Percentiles rank a stretch among this genome's conserved stretches.
Conservation (phyloP, 1,140 invertebrate genomes). For the Pararge aegeria region DNA sequence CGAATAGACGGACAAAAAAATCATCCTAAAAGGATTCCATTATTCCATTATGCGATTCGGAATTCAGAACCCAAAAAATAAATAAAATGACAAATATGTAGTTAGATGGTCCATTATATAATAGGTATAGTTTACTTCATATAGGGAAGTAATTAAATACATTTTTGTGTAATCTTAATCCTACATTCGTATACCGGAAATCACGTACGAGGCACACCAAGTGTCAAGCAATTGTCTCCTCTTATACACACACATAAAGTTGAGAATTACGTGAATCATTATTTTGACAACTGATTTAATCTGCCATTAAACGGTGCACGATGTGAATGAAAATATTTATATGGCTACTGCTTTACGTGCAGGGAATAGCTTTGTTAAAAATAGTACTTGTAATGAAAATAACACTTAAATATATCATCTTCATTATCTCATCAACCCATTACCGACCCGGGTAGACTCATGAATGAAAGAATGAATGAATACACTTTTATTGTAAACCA, state of each 20-base stretch:
- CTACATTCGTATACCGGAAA: constrained; percentile 26
- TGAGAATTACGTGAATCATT: constrained; percentile 17
- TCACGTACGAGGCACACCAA: constrained; percentile 7
- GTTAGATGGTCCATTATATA: neutral
- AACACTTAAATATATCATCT: too few relatives aligned
- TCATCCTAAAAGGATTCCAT: too few relatives aligned
- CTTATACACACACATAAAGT: constrained; percentile 22
- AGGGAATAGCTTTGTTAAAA: neutral
- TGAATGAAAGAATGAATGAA: too few relatives aligned
- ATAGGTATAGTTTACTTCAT: constrained; percentile 1
- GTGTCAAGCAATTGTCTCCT: constrained; percentile 16
- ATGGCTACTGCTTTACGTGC: constrained; percentile 18
- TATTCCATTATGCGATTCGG: too few relatives aligned
- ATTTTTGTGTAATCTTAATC: constrained; percentile 18
- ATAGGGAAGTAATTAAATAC: constrained; percentile 18
- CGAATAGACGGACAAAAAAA: too few relatives aligned
- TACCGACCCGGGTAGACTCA: too few relatives aligned
- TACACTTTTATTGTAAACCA: too few relatives aligned
- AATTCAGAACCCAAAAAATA: neutral
- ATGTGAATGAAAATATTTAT: constrained; percentile 24
- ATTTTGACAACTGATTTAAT: constrained; percentile 30
- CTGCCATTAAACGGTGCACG: constrained; percentile 24
- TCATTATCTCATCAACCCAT: too few relatives aligned
- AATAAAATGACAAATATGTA: too few relatives aligned
- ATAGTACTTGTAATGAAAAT: too few relatives aligned